Conservation (phyloP, 2,888 invertebrate genomes). For the Phasia obesa region DNA sequence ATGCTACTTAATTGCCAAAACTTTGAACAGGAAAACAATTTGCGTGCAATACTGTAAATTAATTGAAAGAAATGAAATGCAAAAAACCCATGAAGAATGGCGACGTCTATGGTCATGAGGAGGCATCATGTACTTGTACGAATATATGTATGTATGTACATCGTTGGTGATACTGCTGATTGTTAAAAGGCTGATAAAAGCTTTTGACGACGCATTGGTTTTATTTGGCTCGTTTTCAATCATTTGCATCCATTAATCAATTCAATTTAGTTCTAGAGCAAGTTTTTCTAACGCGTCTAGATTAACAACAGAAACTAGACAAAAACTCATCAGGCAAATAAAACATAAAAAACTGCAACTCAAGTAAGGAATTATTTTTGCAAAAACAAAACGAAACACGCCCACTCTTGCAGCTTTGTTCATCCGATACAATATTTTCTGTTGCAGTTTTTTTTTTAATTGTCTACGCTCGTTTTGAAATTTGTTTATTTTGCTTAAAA, state of each 20-base stretch:
- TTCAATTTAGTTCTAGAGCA: constrained; percentile 75
- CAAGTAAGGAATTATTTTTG: constrained; percentile 37
- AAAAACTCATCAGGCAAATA: constrained; percentile 22
- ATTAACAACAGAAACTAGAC: constrained; percentile 50
- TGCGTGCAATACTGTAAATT: constrained; percentile 59
- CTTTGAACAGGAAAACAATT: constrained; percentile 53
- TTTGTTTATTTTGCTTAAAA: constrained; percentile 1
- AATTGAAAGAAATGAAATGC: constrained; percentile 19
- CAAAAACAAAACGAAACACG: background rate
- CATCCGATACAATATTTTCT: no score
- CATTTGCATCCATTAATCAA: constrained; percentile 82
- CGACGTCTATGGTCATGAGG: constrained; percentile 32
- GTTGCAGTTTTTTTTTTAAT: constrained; percentile 19
- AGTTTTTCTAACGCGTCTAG: constrained; percentile 43
- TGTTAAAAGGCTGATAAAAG: constrained; percentile 50
- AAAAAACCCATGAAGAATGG: constrained; percentile 3
- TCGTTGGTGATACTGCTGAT: constrained; percentile 21
- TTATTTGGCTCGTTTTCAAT: constrained; percentile 77
- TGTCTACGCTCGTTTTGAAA: background rate
- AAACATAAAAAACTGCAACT: constrained; percentile 40
- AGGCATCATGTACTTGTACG: constrained; percentile 1
- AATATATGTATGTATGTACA: background rate
- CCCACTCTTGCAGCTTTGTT: constrained; percentile 42
- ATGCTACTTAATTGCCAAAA: constrained; percentile 40
- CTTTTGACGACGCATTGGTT: constrained; percentile 55